Base-by-base conservation (phyloP, 2,113 vertebrate species). In the Catharus bicknelli region DNA sequence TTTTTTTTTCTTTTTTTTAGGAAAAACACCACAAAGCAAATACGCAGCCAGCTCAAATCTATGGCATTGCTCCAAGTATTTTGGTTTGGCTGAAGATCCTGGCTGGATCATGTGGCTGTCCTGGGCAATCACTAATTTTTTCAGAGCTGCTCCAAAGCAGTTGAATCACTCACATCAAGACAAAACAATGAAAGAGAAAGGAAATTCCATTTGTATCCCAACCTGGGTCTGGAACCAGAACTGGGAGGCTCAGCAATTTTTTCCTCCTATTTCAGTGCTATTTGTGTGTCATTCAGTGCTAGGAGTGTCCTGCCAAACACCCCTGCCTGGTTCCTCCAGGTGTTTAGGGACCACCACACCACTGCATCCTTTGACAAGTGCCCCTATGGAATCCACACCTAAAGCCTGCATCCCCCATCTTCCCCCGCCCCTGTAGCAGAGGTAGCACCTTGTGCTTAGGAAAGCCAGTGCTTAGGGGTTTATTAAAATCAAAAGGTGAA, bases 341-440 rank as follows among this genome's bases (percentile, higher is more conserved):
- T n/a, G 20, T 63, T 68, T 20, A 8, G 34, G 68, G 61, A 57
- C 36, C 21, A 29, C 15, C 14, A 8, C 6, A 23, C 5, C 29
- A 9, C 61, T 2, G 1, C 42, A 29, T 57, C 75, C 64, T 70
- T 25, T 16, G 18, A 10, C 26, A 63, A 9, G 13, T 0, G 0
- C 8, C 17, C 21, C 50, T 42, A 2, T 3, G 57, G 34, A 36
- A 61, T 72, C 38, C 66, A 58, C 21, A 51, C 51, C 77, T 43
- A 59, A 25, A 90, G 30, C 34, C 23, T 1, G 0, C 62, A 29
- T n/a, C 0, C 4, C 11, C 22, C 58, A 22, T 22, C 69, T 29
- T 48, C 25, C 21, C 26, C 10, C n/a, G 22, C 16, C 9, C 34
- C 67, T 25, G 4, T 3, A 50, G 42, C 17, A 21, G 48, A 66